These are phyloP conservation scores for Cynodonichthys magdalenae DNA, from an alignment of 2,797 vertebrate species.

Conservation along the genomic window DNA sequence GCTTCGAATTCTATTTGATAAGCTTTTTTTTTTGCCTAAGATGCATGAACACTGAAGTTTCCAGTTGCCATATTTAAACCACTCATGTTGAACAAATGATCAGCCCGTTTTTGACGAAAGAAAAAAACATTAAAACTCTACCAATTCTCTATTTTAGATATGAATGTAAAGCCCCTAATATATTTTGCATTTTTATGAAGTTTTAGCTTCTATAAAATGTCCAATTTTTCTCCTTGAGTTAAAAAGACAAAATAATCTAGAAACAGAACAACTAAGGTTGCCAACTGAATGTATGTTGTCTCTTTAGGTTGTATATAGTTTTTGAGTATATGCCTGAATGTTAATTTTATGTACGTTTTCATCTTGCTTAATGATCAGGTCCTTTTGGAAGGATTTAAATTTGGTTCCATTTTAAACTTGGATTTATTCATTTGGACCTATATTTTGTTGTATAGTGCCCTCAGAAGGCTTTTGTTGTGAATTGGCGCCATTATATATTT, in stretches of 20 bases:
- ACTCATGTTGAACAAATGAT: background rate
- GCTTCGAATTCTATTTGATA: conserved; percentile 22
- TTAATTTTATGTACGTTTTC: too few species aligned
- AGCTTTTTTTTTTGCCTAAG: conserved; percentile 29
- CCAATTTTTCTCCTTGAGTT: background rate
- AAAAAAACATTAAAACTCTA: too few species aligned
- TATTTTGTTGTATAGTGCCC: too few species aligned
- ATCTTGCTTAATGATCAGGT: too few species aligned
- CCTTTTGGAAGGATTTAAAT: too few species aligned
- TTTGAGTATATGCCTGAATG: background rate
- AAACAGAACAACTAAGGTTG: background rate
- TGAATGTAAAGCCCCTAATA: background rate
- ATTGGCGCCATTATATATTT: too few species aligned
- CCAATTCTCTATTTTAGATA: background rate
- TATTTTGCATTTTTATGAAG: background rate
- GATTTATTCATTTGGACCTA: too few species aligned
- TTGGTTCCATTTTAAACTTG: too few species aligned
- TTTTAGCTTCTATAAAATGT: conserved; percentile 1
- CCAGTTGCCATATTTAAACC: conserved; percentile 2
- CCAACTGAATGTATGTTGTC: too few species aligned
- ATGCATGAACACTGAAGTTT: conserved; percentile 13
- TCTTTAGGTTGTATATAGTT: background rate
- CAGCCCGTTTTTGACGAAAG: background rate
- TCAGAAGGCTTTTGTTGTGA: too few species aligned
- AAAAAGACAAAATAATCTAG: background rate